phyloP scores from a whole-genome alignment of 2,888 invertebrate genomes.

The Macaria notata region DNA sequence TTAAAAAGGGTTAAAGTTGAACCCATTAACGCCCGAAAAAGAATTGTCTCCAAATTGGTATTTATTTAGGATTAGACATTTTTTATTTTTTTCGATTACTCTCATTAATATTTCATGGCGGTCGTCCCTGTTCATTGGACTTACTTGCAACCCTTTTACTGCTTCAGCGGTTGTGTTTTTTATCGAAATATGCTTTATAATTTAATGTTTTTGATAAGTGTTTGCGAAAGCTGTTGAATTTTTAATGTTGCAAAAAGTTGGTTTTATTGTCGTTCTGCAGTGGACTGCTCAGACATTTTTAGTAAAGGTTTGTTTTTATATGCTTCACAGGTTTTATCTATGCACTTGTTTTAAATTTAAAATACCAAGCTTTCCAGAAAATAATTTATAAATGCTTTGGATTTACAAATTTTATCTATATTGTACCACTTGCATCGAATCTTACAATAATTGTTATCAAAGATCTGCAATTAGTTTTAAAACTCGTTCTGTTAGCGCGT shows the following conservation, averaged over 20 bases:
- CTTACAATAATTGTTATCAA: no score
- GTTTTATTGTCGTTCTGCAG: constrained; percentile 1
- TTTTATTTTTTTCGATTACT: constrained; percentile 17
- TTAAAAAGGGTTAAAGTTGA: neutral
- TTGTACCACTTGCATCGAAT: no score
- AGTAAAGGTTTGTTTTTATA: no score
- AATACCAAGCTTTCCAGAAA: no score
- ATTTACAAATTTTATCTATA: no score
- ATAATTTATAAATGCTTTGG: no score
- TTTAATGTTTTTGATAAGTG: constrained; percentile 12
- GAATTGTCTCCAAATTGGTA: neutral
- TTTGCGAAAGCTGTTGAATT: constrained; percentile 11
- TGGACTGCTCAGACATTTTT: no score
- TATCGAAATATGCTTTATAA: constrained; percentile 15
- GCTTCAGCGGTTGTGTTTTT: constrained; percentile 21
- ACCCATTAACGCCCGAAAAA: constrained; percentile 1
- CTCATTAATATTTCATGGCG: constrained; percentile 24
- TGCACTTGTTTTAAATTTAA: no score
- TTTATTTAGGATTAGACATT: constrained; percentile 6
- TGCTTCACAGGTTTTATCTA: no score
- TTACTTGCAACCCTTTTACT: constrained; percentile 28
- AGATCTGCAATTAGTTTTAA: no score
- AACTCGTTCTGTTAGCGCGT: no score
- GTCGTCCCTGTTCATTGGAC: constrained; percentile 26
- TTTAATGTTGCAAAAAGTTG: constrained; percentile 5